Conservation (phyloP, 2,888 invertebrate species). For the Nomada lathburiana region DNA sequence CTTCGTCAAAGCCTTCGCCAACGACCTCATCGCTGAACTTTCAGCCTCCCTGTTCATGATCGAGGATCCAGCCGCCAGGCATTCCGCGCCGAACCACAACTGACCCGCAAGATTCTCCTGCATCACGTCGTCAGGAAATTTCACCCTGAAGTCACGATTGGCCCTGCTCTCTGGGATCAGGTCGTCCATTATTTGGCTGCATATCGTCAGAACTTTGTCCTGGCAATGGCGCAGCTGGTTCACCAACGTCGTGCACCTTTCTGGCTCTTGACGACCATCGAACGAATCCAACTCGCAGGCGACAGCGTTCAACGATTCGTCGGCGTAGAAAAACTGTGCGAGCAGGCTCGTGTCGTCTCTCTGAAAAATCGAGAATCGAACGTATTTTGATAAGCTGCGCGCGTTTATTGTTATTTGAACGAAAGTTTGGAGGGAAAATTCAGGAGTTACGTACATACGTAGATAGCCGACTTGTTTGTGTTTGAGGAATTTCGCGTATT, state of each 20-base stretch:
- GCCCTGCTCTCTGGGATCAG: conserved; percentile 94
- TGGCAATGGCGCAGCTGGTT: conserved; percentile 97
- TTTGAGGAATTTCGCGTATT: no score
- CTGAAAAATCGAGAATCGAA: conserved; percentile 84
- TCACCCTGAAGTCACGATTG: conserved; percentile 97
- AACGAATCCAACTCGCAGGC: conserved; percentile 99
- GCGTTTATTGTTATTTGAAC: no score
- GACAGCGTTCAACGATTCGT: conserved; percentile 97
- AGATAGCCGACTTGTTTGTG: no score
- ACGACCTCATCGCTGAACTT: conserved; percentile 97
- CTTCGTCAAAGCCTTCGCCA: conserved; percentile 98
- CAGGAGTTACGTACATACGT: no score
- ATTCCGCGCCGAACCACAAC: conserved; percentile 99
- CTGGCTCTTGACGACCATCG: conserved; percentile 99
- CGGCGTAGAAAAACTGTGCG: conserved; percentile 99
- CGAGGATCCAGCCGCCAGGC: conserved; percentile 98
- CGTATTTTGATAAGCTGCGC: background rate
- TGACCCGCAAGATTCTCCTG: conserved; percentile 99
- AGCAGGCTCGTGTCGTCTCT: conserved; percentile 96
- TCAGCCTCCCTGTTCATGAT: conserved; percentile 99
- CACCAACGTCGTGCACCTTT: conserved; percentile 97
- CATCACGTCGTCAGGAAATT: conserved; percentile 99
- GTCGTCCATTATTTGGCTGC: conserved; percentile 98
- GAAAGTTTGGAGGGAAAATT: no score
- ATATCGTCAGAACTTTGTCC: conserved; percentile 95